phyloP scores from a whole-genome alignment of 2,113 vertebrate species.

The Poeciliopsis occidentalis region DNA sequence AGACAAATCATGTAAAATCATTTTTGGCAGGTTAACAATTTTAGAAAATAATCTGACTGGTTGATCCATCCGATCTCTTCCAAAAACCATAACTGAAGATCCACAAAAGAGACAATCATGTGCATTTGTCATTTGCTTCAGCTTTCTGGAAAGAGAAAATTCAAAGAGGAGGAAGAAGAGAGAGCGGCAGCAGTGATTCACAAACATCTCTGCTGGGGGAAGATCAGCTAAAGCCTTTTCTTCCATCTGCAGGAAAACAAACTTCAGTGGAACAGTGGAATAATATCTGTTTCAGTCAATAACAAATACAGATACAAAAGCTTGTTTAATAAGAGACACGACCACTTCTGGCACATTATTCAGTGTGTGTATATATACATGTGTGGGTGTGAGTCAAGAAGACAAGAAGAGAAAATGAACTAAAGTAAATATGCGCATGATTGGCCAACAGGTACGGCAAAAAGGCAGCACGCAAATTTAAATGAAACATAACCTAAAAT shows the following conservation, averaged over 20 bases:
- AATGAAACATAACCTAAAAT: conserved; percentile 30
- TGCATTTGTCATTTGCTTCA: background rate
- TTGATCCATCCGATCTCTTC: too few species aligned
- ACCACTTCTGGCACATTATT: conserved; percentile 31
- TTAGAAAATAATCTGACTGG: too few species aligned
- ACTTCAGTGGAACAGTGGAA: conserved; percentile 33
- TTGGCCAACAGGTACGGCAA: conserved; percentile 51
- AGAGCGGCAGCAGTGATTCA: conserved; percentile 1
- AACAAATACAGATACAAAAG: conserved; percentile 46
- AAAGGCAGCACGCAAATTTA: conserved; percentile 30
- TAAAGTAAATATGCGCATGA: conserved; percentile 48
- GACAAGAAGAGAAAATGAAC: conserved; percentile 38
- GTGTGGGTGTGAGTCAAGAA: conserved; percentile 27
- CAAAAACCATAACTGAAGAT: too few species aligned
- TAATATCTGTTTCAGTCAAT: conserved; percentile 7
- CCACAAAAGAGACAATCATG: too few species aligned
- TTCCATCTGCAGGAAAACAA: conserved; percentile 42
- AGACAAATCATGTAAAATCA: background rate
- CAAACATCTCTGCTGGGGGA: conserved; percentile 26
- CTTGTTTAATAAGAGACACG: conserved; percentile 46
- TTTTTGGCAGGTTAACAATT: too few species aligned
- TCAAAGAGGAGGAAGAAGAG: background rate
- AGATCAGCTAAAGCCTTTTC: conserved; percentile 24
- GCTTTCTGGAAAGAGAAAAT: background rate
- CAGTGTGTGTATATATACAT: background rate